Evolutionary conservation across 30 jellyfish, hydroid and myxozoan species (phyloP).

Genomic region (Hydractinia echinata): DNA sequence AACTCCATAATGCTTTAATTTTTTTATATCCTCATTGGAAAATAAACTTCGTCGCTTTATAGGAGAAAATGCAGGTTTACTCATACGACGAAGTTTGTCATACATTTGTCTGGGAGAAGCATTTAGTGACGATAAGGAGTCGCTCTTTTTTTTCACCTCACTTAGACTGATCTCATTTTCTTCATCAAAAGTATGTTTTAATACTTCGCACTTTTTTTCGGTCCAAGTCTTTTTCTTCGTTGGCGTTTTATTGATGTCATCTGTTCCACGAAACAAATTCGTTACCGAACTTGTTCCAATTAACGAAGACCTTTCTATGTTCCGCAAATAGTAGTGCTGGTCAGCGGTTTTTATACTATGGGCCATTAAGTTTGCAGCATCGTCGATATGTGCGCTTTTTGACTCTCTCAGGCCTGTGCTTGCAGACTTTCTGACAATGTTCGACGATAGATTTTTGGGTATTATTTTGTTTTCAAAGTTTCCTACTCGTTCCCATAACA

Average conservation of each 20-base stretch:
- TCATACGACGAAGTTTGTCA: constrained; percentile 15
- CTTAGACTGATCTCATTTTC: background rate
- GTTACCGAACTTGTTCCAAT: constrained; percentile 5
- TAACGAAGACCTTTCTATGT: background rate
- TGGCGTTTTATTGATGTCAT: constrained; percentile 7
- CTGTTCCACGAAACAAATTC: constrained; percentile 4
- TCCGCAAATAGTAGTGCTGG: background rate
- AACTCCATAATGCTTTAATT: too few species aligned
- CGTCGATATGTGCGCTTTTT: constrained; percentile 17
- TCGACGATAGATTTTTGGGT: constrained; percentile 12
- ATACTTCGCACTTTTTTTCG: background rate
- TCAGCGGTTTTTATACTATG: constrained; percentile 13
- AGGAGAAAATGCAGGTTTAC: background rate
- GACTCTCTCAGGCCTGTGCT: constrained; percentile 5
- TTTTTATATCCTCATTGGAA: background rate
- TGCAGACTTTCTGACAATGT: constrained; percentile 13
- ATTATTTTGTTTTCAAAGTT: constrained; percentile 4
- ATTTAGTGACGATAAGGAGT: too few species aligned
- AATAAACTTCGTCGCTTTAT: constrained; percentile 8
- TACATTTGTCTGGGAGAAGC: constrained; percentile 13
- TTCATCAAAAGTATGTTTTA: background rate
- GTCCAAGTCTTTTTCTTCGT: constrained; percentile 6
- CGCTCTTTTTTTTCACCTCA: too few species aligned
- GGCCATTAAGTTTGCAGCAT: constrained; percentile 11
- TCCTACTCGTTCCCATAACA: constrained; percentile 12